A percentile compares a stretch with the other conserved stretches of the same genome.
Evolutionary conservation across 2,113 vertebrate species (phyloP).

Genomic region (Strigops habroptila): DNA sequence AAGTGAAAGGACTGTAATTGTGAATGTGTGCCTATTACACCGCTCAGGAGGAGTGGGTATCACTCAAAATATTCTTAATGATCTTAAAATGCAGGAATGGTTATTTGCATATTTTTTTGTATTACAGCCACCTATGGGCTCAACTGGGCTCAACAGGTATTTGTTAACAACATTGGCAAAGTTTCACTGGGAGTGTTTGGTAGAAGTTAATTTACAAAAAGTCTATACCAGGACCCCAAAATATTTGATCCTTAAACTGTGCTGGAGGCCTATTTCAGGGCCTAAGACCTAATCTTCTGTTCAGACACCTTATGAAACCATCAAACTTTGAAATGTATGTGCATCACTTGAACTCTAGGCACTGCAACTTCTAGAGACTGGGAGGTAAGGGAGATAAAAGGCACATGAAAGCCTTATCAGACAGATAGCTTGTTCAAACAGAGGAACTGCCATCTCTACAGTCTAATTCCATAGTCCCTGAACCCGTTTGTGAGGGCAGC

Average conservation of each 20-base stretch:
- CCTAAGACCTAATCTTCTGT: background rate
- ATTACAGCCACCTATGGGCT: background rate
- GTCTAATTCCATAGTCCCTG: background rate
- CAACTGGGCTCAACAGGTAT: background rate
- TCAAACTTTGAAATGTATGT: background rate
- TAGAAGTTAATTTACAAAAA: background rate
- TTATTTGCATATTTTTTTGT: background rate
- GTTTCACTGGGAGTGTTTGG: background rate
- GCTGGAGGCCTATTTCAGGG: background rate
- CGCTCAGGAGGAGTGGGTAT: rapidly evolving
- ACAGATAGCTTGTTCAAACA: background rate
- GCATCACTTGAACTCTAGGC: background rate
- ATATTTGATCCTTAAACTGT: background rate
- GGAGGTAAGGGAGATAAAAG: background rate
- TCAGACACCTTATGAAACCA: background rate
- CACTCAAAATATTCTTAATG: background rate
- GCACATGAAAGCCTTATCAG: background rate
- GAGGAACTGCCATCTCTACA: background rate
- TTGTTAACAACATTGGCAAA: background rate
- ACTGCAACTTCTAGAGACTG: background rate
- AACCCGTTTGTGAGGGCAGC: background rate
- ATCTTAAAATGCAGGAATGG: background rate
- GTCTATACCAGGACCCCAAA: background rate
- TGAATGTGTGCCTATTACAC: background rate
- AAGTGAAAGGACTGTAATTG: background rate